Percentiles rank a stretch among this genome's conserved stretches.
These are phyloP conservation scores for Amiota mariae DNA, from an alignment of 2,888 invertebrate genomes.

Conservation along the genomic window DNA sequence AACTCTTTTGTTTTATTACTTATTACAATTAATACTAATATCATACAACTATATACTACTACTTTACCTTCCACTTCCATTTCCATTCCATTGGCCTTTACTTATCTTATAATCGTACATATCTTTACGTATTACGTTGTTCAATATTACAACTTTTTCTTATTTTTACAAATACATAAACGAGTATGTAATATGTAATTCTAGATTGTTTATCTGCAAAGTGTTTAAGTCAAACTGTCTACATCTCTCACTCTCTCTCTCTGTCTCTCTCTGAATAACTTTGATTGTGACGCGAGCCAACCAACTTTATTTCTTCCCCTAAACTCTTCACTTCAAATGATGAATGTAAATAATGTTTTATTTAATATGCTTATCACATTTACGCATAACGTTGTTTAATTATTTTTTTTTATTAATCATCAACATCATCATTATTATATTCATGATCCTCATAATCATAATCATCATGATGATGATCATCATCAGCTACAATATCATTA, in stretches of 20 bases:
- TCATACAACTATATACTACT: no score
- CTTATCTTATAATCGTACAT: not conserved
- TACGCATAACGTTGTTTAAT: slow-evolving; percentile 18
- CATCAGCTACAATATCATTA: no score
- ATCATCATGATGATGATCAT: not conserved
- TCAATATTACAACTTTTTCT: slow-evolving; percentile 5
- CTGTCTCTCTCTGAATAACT: no score
- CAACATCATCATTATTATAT: not conserved
- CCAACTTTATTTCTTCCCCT: no score
- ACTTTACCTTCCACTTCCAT: slow-evolving; percentile 31
- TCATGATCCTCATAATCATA: not conserved
- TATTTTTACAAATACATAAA: slow-evolving; percentile 1
- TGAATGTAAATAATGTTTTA: not conserved
- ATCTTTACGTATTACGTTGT: not conserved
- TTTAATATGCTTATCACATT: slow-evolving; percentile 11
- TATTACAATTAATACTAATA: not conserved
- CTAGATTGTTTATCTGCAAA: not conserved
- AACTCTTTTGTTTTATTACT: slow-evolving; percentile 23
- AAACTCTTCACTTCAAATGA: no score
- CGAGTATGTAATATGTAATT: slow-evolving; percentile 23
- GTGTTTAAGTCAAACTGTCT: not conserved
- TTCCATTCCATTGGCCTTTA: slow-evolving; percentile 35
- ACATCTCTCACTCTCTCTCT: no score
- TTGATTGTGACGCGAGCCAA: no score
- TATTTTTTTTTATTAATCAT: slow-evolving; percentile 10